Base-by-base conservation (phyloP, 2,888 invertebrate genomes). In the Unio pictorum region DNA sequence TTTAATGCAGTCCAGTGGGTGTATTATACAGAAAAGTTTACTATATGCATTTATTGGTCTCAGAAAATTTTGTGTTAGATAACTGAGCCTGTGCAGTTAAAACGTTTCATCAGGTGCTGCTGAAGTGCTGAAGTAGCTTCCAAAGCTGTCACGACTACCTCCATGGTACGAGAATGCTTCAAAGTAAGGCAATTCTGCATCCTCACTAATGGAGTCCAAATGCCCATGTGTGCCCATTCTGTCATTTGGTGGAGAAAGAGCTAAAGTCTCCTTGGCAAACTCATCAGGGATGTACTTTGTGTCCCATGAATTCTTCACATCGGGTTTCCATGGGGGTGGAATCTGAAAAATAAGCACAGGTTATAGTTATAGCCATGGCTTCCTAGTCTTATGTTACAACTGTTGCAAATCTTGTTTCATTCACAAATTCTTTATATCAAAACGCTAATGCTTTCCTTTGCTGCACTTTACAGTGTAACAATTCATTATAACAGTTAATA, bases 291-390 rank as follows among this genome's bases (percentile, higher is more conserved):
- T 88, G 80, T 90, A 89, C 76, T 88, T 88, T 45, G 89, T 89
- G 91, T 99, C 99, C 68, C 95, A 97, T 86, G 98, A 98, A 67
- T 95, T 96, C 76, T 95, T 94, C 80, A 99, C 97, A 91, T 90
- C 87, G 11, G 92, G 92, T 73, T 89, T 91, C 89, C 91, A 92
- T 11, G 91, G 91, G 81, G 99, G 98, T 81, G 95, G 93, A 84
- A 99, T 94, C 94, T 96, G 79, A 57, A 74, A 71, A 54, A 66
- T 1, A 68, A 30, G 45, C 11, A 45, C 45, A 45, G 45, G 11
- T 45, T 11, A 45, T 45, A 45, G 11, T 11, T 11, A 23, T 23
- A 23, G 45, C 3, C 11, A 45, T 11, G 45, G 11, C 45, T 45
- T 45, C 11, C 11, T 45, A 11, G 45, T 45, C 2, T 45, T 45